Percentiles rank a stretch among this genome's conserved stretches.
phyloP scores from a whole-genome alignment of 2,888 invertebrate species.

The Aporophyla nigra region DNA sequence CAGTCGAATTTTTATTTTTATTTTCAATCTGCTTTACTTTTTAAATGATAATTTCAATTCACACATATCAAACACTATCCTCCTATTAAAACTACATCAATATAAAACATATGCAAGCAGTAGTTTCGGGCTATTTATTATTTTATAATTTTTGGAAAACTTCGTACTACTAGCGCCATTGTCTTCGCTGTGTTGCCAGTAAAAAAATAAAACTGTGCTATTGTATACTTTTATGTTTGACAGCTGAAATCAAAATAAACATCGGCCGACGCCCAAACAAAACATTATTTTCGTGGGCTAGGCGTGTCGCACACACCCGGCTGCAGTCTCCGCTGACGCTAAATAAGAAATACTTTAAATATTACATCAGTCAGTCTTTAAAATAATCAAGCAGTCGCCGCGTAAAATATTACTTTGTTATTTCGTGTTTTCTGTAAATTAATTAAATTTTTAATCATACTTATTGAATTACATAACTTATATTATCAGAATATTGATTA shows the following conservation, averaged over 20 bases:
- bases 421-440: constrained; percentile 38
- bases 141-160: neutral
- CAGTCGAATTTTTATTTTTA: neutral
- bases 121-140: neutral
- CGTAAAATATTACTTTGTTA: constrained; percentile 41
- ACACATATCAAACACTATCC: neutral
- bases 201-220: constrained; percentile 22
- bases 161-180: constrained; percentile 58
- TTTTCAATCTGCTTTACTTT: neutral
- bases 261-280: constrained; percentile 80
- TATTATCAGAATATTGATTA: constrained; percentile 62
- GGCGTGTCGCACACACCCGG: constrained; percentile 68
- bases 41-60: neutral
- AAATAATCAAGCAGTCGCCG: constrained; percentile 28
- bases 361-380: constrained; percentile 13
- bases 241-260: constrained; percentile 76
- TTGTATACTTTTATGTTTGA: constrained; percentile 61
- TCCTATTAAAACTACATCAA: neutral
- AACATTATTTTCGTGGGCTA: constrained; percentile 74
- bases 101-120: neutral
- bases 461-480: constrained; percentile 67
- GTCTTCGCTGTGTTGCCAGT: constrained; percentile 39
- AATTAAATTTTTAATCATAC: constrained; percentile 42
- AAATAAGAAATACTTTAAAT: constrained; percentile 35
- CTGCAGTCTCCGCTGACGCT: constrained; percentile 50